phyloP scores from a whole-genome alignment of 2,113 vertebrate species.

The Leucopsar rothschildi region DNA sequence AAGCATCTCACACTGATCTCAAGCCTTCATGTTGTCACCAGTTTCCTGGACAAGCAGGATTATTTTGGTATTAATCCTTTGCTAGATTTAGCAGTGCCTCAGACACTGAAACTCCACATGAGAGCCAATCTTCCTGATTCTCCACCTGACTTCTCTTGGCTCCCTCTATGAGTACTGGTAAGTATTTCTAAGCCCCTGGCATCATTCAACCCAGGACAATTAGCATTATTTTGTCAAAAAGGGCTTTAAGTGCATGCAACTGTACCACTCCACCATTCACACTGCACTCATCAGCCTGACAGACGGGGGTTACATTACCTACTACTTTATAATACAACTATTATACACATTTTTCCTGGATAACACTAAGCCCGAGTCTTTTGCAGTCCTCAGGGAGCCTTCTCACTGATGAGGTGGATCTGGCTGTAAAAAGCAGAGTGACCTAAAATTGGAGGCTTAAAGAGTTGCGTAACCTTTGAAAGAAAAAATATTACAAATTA shows the following conservation, averaged over 20 bases:
- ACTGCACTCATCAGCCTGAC: neutral
- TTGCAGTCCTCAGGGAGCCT: neutral
- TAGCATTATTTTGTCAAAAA: slow-evolving; percentile 40
- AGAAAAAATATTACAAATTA: neutral
- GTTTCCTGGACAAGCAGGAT: slow-evolving; percentile 33
- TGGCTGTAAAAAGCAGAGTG: slow-evolving; percentile 8
- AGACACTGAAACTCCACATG: neutral
- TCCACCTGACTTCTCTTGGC: slow-evolving; percentile 29
- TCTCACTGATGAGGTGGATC: slow-evolving; percentile 13
- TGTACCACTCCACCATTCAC: neutral
- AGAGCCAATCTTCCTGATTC: neutral
- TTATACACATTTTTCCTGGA: slow-evolving; percentile 7
- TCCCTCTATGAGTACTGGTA: neutral
- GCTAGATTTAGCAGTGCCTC: neutral
- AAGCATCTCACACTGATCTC: neutral
- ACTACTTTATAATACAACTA: slow-evolving; percentile 13
- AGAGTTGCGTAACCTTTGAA: neutral
- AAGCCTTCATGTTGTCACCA: neutral
- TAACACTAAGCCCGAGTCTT: slow-evolving; percentile 8
- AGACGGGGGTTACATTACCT: neutral
- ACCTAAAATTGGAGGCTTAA: slow-evolving; percentile 27
- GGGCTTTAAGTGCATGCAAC: neutral
- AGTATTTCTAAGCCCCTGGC: slow-evolving; percentile 11
- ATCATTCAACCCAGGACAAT: slow-evolving; percentile 16
- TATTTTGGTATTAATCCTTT: slow-evolving; percentile 23